Evolutionary conservation across 2,797 vertebrate species (phyloP), one percentile per base, ranked within the genome.

Genomic region (Alouatta caraya): DNA sequence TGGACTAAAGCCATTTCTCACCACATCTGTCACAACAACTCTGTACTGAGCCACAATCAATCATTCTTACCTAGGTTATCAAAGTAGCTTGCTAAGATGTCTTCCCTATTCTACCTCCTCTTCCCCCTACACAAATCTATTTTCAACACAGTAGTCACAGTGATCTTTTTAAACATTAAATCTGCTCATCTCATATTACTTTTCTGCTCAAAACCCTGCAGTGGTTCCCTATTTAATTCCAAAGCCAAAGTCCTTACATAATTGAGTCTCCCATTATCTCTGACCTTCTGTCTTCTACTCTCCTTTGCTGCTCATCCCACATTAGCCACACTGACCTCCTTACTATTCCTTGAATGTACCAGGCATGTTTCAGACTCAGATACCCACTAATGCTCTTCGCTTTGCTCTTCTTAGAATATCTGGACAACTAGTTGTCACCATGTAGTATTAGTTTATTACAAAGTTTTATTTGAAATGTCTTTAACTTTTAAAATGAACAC

Each of bases 371-470:
- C 28, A 79, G 19, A 14, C 57, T 64, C 48, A 91, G 78, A 52
- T 42, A 57, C 21, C 26, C 39, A 26, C 10, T 86, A 78, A 72
- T 48, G 39, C 70, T 61, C 2, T 79, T 19, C 10, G 22, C 28
- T 83, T 64, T 81, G 55, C 46, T 82, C 48, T 80, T 92, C 61
- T 84, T 55, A 78, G 22, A 91, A 61, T 46, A 48, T 72, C 55
- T 88, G 76, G 33, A 64, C 42, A 92, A 48, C 12, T 82, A 76
- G 14, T 90, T 70, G 14, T 55, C 46, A 96, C 42, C 44, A 72
- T 83, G 92, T 87, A 93, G 70, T 72, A 30, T 90, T 89, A 82
- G 37, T 86, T 94, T 95, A 61, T 10, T 72, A 28, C 48, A 55
- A 64, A 37, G 15, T 78, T 96, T 76, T 86, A 5, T 75, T 89